Evolutionary conservation across 2,113 vertebrate genomes (phyloP), one percentile per base, ranked within the genome.

Genomic region (Carassius carassius): DNA sequence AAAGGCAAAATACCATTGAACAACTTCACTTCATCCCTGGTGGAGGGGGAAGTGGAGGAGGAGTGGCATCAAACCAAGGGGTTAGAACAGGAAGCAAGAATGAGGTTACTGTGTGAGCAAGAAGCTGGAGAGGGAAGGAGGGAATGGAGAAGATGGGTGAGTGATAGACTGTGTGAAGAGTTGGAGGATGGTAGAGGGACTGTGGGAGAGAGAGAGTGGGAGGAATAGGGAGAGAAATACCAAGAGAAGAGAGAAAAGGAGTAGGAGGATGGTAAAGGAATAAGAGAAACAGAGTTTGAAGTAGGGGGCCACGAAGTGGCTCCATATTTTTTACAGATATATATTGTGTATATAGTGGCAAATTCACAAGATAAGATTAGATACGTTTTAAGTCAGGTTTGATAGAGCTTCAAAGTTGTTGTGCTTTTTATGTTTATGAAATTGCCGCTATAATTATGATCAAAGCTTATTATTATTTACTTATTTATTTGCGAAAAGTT

Each of bases 21-120:
- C 96, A 97, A 92, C 94, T 98, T 88, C 96, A 98, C 90, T 96
- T 96, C 89, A 96, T 97, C 87, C 97, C 97, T 0, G 97, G 96
- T 85, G 94, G 93, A 91, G 54, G 93, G 89, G 86, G 85, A 11
- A 93, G 94, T 56, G 87, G 87, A 82, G 23, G 93, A 90, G 89
- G 91, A 91, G 86, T 92, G 87, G 83, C 93, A 88, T 93, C 93
- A 86, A 90, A 94, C 93, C 92, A 96, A 95, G 93, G 92, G 85
- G 95, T 89, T 91, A 95, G 96, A 87, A 97, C 89, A 85, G 96
- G 92, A 90, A 97, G 94, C 92, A 97, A 97, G 93, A 97, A 97
- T 44, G 97, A 97, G 92, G 97, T 97, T 89, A 98, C 96, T 0
- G 96, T 97, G 91, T 96, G 92, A 83, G 70, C 44, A 62, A 88